phyloP scores from a whole-genome alignment of 2,888 invertebrate genomes.

The Lithophane semibrunnea region DNA sequence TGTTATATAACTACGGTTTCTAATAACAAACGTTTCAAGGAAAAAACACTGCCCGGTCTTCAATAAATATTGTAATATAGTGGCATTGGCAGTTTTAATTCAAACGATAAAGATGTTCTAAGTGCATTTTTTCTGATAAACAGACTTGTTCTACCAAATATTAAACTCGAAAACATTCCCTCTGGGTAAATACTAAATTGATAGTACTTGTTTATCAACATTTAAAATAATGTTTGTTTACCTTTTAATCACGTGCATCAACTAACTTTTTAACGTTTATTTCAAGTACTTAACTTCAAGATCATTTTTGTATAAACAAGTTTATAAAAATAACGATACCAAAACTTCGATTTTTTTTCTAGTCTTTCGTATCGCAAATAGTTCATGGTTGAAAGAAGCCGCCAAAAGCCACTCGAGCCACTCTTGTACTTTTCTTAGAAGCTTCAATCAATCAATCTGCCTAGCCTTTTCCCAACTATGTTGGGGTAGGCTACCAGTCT shows the following conservation, averaged over 20 bases:
- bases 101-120: neutral
- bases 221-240: neutral
- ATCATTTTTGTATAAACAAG: neutral
- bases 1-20: neutral
- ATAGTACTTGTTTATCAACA: neutral
- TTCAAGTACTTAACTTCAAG: neutral
- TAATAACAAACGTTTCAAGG: neutral
- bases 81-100: neutral
- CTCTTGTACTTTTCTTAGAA: neutral
- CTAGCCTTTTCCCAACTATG: too few relatives aligned
- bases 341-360: neutral
- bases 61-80: neutral
- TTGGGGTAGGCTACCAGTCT: too few relatives aligned
- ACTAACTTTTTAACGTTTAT: too few relatives aligned
- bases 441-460: neutral
- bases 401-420: neutral
- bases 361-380: too few relatives aligned
- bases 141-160: neutral
- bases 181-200: too few relatives aligned
- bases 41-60: neutral
- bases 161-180: neutral
- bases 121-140: neutral
- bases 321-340: neutral
- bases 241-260: neutral
- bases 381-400: neutral